Conservation (phyloP, 2,888 invertebrate genomes). For the Epiblema foenella region DNA sequence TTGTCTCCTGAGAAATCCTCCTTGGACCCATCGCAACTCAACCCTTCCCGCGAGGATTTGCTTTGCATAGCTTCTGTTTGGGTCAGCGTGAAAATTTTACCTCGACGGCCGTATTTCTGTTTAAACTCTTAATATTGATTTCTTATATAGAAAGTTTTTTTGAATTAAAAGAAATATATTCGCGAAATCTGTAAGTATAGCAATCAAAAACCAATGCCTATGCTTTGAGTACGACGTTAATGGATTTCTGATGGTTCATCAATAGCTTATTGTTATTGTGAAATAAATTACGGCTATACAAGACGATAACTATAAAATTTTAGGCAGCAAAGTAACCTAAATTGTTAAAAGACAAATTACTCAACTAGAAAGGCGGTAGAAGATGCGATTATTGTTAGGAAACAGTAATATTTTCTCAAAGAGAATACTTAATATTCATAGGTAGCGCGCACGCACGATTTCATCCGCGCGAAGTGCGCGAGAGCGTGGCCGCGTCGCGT, state of each 20-base stretch:
- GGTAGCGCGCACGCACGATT: slow-evolving; percentile 75
- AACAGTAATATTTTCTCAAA: slow-evolving; percentile 35
- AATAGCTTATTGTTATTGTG: slow-evolving; percentile 65
- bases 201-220: slow-evolving; percentile 64
- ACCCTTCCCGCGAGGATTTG: slow-evolving; percentile 79
- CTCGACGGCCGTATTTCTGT: slow-evolving; percentile 68
- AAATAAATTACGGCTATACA: slow-evolving; percentile 67
- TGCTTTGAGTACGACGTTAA: slow-evolving; percentile 70
- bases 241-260: slow-evolving; percentile 82
- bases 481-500: slow-evolving; percentile 79
- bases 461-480: slow-evolving; percentile 73
- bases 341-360: slow-evolving; percentile 1
- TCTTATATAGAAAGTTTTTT: slow-evolving; percentile 59
- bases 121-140: slow-evolving; percentile 63
- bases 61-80: slow-evolving; percentile 81
- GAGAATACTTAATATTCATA: slow-evolving; percentile 50
- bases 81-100: slow-evolving; percentile 82
- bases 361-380: slow-evolving; percentile 21
- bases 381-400: slow-evolving; percentile 28
- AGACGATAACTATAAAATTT: slow-evolving; percentile 43
- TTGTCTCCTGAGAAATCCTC: slow-evolving; percentile 83
- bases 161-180: slow-evolving; percentile 43
- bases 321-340: slow-evolving; percentile 42
- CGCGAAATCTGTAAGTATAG: slow-evolving; percentile 47
- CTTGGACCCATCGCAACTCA: slow-evolving; percentile 81